Evolutionary conservation across 2,888 invertebrate species (phyloP).

Genomic region (Cordylochernes scorpioides): DNA sequence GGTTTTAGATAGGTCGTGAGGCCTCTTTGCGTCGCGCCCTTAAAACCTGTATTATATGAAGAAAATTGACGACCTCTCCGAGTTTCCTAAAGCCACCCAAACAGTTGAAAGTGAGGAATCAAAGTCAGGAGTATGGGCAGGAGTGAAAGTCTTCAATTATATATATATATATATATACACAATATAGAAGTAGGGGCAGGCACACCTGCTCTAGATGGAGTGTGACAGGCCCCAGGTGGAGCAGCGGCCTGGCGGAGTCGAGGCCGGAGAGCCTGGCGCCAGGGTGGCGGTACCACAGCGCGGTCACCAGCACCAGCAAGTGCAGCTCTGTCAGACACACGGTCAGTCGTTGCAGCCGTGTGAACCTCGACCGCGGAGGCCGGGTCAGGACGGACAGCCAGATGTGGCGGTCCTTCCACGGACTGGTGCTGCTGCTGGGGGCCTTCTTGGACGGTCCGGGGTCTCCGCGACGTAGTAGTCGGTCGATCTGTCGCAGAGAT

Average conservation of each 20-base stretch:
- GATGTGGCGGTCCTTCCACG: slow-evolving; percentile 25
- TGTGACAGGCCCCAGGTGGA: slow-evolving; percentile 25
- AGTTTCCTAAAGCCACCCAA: no score
- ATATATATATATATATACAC: no score
- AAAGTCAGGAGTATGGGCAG: no score
- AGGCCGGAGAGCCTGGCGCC: no score
- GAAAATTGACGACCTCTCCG: no score
- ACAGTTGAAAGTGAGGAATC: no score
- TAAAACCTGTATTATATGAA: no score
- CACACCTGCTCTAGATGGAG: slow-evolving; percentile 23
- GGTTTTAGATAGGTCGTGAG: no score
- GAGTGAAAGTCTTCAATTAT: no score
- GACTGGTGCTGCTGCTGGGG: slow-evolving; percentile 21
- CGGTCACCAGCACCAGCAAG: slow-evolving; percentile 26
- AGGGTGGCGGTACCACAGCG: slow-evolving; percentile 24
- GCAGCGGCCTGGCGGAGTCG: no score
- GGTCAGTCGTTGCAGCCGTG: slow-evolving; percentile 24
- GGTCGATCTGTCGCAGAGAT: slow-evolving; percentile 24
- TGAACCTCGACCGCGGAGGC: slow-evolving; percentile 25
- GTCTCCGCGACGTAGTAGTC: slow-evolving; percentile 25
- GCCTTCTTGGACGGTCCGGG: slow-evolving; percentile 23
- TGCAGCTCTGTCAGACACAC: slow-evolving; percentile 25
- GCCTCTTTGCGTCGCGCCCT: no score
- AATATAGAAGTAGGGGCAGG: no score
- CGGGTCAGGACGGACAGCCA: slow-evolving; percentile 28